Evolutionary conservation across 2,888 invertebrate species (phyloP).

Genomic region (Eupithecia vulgata): DNA sequence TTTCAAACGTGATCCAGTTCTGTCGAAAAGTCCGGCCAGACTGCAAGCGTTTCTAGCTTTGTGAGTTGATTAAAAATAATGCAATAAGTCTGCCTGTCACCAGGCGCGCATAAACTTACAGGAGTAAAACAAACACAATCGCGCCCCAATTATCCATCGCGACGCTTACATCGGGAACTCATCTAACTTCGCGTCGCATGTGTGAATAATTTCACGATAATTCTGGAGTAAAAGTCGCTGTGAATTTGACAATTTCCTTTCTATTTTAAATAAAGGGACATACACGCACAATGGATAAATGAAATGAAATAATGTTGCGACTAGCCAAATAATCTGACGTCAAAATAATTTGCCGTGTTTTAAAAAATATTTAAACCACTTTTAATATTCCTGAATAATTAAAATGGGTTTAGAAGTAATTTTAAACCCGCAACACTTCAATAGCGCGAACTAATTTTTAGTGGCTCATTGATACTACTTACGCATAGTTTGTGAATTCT

Average conservation of each 20-base stretch:
- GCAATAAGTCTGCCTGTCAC: slow-evolving; percentile 11
- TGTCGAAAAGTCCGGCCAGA: not conserved
- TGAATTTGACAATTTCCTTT: slow-evolving; percentile 18
- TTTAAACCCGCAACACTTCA: too few relatives aligned
- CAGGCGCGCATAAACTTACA: slow-evolving; percentile 24
- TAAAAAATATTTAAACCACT: too few relatives aligned
- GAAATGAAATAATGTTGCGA: not conserved
- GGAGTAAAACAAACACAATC: slow-evolving; percentile 44
- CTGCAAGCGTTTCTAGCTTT: not conserved
- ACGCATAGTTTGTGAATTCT: too few relatives aligned
- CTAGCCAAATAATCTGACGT: not conserved
- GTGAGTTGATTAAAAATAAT: not conserved
- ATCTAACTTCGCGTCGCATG: slow-evolving; percentile 34
- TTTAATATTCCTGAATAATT: too few relatives aligned
- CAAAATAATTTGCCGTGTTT: too few relatives aligned
- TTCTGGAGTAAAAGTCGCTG: slow-evolving; percentile 22
- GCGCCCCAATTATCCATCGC: slow-evolving; percentile 62
- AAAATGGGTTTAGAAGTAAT: too few relatives aligned
- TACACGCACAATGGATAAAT: not conserved
- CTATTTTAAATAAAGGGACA: slow-evolving; percentile 1
- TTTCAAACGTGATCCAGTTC: not conserved
- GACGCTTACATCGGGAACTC: slow-evolving; percentile 34
- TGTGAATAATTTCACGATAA: slow-evolving; percentile 35
- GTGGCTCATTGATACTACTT: too few relatives aligned
- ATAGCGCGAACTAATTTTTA: too few relatives aligned